These are phyloP conservation scores for Merodon equestris DNA, from an alignment of 2,888 invertebrate species.

Conservation along the genomic window DNA sequence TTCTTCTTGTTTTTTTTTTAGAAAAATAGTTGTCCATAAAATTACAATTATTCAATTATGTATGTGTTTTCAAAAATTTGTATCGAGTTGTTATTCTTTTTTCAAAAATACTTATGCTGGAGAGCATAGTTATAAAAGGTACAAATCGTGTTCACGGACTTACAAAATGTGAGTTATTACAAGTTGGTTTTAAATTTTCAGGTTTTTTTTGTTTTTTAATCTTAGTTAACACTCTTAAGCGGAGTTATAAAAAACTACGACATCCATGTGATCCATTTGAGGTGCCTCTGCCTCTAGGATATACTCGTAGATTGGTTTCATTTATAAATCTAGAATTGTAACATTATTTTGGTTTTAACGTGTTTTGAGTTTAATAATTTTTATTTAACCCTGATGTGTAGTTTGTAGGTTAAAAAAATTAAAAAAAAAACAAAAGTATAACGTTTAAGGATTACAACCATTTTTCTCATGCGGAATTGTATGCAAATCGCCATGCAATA, in stretches of 20 bases:
- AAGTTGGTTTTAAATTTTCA: background rate
- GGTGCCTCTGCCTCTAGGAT: too few relatives aligned
- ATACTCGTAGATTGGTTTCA: background rate
- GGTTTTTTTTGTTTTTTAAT: too few relatives aligned
- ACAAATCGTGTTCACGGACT: constrained; percentile 62
- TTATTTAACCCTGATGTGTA: background rate
- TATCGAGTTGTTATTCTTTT: constrained; percentile 13
- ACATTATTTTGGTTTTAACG: constrained; percentile 15
- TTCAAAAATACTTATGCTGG: constrained; percentile 32
- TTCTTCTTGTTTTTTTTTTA: too few relatives aligned
- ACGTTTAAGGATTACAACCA: constrained; percentile 34
- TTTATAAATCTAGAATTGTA: constrained; percentile 9
- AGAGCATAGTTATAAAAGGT: constrained; percentile 56
- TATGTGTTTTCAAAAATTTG: constrained; percentile 28
- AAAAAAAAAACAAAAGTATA: background rate
- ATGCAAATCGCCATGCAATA: constrained; percentile 22
- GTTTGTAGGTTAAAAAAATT: constrained; percentile 10
- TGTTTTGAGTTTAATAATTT: background rate
- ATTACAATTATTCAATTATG: constrained; percentile 41
- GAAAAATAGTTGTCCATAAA: constrained; percentile 38
- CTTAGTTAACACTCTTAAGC: constrained; percentile 34
- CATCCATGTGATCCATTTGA: constrained; percentile 22
- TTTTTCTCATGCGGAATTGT: constrained; percentile 32
- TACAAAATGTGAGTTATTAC: constrained; percentile 45
- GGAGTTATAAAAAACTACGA: constrained; percentile 33